Conservation (phyloP, 2,113 vertebrate species). For the Nothocercus julius region DNA sequence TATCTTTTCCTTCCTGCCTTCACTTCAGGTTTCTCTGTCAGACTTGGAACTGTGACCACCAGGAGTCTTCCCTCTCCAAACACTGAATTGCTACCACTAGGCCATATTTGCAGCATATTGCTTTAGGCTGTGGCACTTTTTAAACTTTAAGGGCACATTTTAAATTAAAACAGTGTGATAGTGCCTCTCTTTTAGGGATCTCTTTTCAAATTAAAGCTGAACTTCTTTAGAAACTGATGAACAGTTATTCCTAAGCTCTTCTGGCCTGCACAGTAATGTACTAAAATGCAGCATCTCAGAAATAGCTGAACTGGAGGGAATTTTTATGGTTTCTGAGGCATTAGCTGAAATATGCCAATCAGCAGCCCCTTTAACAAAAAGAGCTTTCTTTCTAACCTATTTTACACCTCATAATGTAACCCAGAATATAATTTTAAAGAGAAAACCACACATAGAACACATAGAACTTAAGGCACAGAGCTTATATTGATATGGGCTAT, state of each 20-base stretch:
- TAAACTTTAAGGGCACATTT: background rate
- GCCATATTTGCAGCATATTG: rapidly evolving
- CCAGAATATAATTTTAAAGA: background rate
- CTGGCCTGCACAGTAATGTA: background rate
- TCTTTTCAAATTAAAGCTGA: background rate
- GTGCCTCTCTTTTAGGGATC: background rate
- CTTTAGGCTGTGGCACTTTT: background rate
- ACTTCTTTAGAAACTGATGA: background rate
- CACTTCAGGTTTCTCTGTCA: background rate
- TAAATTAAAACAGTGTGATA: background rate
- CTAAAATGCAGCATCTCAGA: background rate
- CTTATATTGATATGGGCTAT: background rate
- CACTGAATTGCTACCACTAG: background rate
- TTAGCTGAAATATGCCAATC: background rate
- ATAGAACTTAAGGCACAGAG: background rate
- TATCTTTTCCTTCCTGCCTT: background rate
- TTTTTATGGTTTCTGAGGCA: background rate
- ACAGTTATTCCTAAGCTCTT: background rate
- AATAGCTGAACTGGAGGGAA: conserved; percentile 1
- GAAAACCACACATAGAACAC: background rate
- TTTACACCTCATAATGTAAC: background rate
- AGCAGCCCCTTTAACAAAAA: background rate
- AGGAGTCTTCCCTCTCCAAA: background rate
- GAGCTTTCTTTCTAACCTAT: background rate
- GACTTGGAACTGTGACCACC: rapidly evolving